Base-by-base conservation (phyloP, 2,888 invertebrate species). In the Volucella bombylans region DNA sequence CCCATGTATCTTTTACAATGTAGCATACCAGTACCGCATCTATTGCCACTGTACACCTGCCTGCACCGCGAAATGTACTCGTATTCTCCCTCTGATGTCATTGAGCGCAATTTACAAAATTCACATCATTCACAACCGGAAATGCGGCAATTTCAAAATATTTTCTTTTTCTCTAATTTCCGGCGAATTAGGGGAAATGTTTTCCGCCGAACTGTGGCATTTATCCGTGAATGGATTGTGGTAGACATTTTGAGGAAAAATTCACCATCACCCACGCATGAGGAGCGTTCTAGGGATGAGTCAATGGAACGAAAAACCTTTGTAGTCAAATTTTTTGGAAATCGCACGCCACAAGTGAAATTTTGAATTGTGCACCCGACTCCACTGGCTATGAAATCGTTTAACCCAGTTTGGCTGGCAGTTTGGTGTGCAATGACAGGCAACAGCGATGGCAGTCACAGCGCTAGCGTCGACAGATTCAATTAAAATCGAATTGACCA, bases 81-180 rank as follows among this genome's bases (percentile, higher is more conserved):
- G 67, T 57, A 69, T 38, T 49, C 69, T 76, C 57, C 64, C 43
- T 43, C 69, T 76, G 79, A 83, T 83, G 71, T 76, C 61, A 67
- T 55, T 71, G 50, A 41, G 52, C 41, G 14, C 14, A 9, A 11
- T 59, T 2, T 31, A 4, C 10, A 39, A 14, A 64, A 64, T 41
- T 43, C 52, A 31, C 50, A 14, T 69, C 54, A 62, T 43, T 52
- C 71, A 31, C 31, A 14, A 76, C 76, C 74, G 79, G 79, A 83
- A 83, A 54, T 54, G 68, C 62, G 65, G 41, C 72, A 81, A 85
- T 77, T 81, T 31, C 31, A 6, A 72, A 67, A 71, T 85, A 47
- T 55, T 80, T 85, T 85, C 80, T 59, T 52, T 62, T 80, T 31
- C 81, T 81, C 80, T 59, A 80, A 81, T 77, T 85, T 85, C 85